These are phyloP conservation scores for Datnioides undecimradiatus DNA, from an alignment of 2,113 vertebrate genomes.

Conservation along the genomic window DNA sequence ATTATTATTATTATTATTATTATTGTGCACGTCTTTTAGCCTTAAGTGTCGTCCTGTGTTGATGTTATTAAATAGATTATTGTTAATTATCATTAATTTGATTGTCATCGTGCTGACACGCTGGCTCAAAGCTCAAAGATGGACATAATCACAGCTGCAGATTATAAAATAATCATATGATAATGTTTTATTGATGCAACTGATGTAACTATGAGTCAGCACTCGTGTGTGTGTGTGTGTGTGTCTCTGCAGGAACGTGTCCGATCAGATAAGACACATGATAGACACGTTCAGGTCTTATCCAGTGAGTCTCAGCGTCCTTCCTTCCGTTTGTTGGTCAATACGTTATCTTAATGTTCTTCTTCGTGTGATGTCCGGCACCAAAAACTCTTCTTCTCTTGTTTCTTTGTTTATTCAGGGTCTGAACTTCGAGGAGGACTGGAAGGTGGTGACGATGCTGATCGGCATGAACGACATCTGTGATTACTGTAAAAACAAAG, in stretches of 20 bases:
- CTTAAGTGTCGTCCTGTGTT: no score
- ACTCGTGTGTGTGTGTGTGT: background rate
- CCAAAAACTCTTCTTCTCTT: background rate
- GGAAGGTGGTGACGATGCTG: conserved; percentile 80
- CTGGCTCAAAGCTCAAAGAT: conserved; percentile 5
- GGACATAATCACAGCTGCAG: background rate
- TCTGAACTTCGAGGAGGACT: conserved; percentile 76
- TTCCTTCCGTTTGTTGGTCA: background rate
- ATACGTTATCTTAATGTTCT: background rate
- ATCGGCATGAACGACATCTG: conserved; percentile 82
- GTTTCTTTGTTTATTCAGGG: conserved; percentile 69
- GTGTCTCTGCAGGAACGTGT: conserved; percentile 60
- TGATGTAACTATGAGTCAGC: background rate
- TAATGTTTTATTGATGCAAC: conserved; percentile 9
- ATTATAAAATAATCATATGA: background rate
- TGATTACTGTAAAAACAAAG: conserved; percentile 80
- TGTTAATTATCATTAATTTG: no score
- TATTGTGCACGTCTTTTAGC: no score
- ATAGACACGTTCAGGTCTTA: conserved; percentile 74
- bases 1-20: no score
- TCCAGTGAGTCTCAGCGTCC: conserved; percentile 55
- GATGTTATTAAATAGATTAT: no score
- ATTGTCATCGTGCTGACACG: no score
- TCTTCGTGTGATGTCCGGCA: background rate
- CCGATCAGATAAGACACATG: conserved; percentile 73